Base-by-base conservation (phyloP, 37 sponge, comb jelly and placozoan genomes). In the Ianthella basta region DNA sequence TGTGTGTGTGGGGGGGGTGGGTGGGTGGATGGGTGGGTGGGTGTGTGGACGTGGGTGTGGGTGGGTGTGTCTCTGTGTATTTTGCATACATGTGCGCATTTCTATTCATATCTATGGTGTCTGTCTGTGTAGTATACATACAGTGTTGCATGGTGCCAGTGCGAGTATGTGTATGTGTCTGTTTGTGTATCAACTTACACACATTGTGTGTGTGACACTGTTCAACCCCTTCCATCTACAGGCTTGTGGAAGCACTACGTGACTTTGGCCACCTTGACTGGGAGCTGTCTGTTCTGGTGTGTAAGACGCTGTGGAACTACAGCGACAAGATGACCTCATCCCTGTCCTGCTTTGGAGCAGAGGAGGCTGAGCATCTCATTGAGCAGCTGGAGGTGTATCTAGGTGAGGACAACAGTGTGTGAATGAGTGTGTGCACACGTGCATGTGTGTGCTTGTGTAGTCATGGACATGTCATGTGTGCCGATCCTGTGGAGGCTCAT, bases 281-380 rank as follows among this genome's bases (percentile, higher is more conserved):
- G 96, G 91, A 86, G 83, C 82, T 95, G 54, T 85, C 94, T 34
- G 82, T 83, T 64, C 78, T 95, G 30, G 94, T 90, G 32, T 92
- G 96, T 80, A 93, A 95, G 87, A 90, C 82, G 19, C 83, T 95
- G 59, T 95, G 93, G 91, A 95, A 95, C 87, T 95, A 55, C 84
- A 94, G 95, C 80, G 89, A 87, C 74, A 38, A 65, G 39, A 32
- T 92, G 70, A 88, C 87, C 19, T 85, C 83, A 6, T 37, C 88
- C 79, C 39, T 40, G 16, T 25, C 39, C 21, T 78, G 70, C 72
- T 87, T 92, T 74, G 91, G 83, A 10, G 53, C 80, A 50, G 90
- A 94, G 55, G 93, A 95, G 60, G 77, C 82, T 0, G 65, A 69
- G 0, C 67, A 61, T 2, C 86, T 95, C 23, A 80, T 87, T 40